Evolutionary conservation across 2,888 invertebrate species (phyloP), one percentile per base, ranked within the genome.

Genomic region (Hypsopygia costalis): DNA sequence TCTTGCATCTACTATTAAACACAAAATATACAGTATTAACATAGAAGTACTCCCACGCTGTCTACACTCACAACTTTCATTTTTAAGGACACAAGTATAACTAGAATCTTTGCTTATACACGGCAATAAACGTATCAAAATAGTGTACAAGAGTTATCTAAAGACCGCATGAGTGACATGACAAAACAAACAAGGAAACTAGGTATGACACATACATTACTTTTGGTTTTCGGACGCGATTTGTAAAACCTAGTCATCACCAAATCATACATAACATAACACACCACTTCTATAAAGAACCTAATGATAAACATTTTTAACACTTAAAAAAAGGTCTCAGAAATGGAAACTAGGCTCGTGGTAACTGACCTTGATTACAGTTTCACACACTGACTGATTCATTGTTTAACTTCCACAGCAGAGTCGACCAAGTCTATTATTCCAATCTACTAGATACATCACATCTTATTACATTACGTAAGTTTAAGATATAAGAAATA

Each of bases 211-310:
- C 55, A 54, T 66, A 66, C 58, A 49, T 66, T 50, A 35, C 42
- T 44, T 52, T 45, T 57, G 42, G 44, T 38, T 58, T 47, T 41
- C 44, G 54, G 41, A 52, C 44, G 11, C 46, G 48, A 30, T 50
- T 16, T 61, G 52, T 55, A 55, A 41, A 58, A 43, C 55, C 59
- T 55, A 36, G 55, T 41, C 48, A 63, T 53, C 29, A 53, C 52
- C 36, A 58, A 52, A 55, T 78, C 79, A 51, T 75, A 71, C 25
- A 73, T 43, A 27, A 74, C 49, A 45, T 75, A 80, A 51, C 67
- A 65, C 41, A 80, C 34, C 41, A 66, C 68, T 44, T 80, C 75
- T 12, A 76, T 49, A 32, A 73, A 46, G 60, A 67, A 74, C 52
- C 69, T 69, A 11, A 68, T 64, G 35, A 80, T 52, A 71, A 74